Evolutionary conservation across 2,113 vertebrate genomes (phyloP).

Genomic region (Carlito syrichta): DNA sequence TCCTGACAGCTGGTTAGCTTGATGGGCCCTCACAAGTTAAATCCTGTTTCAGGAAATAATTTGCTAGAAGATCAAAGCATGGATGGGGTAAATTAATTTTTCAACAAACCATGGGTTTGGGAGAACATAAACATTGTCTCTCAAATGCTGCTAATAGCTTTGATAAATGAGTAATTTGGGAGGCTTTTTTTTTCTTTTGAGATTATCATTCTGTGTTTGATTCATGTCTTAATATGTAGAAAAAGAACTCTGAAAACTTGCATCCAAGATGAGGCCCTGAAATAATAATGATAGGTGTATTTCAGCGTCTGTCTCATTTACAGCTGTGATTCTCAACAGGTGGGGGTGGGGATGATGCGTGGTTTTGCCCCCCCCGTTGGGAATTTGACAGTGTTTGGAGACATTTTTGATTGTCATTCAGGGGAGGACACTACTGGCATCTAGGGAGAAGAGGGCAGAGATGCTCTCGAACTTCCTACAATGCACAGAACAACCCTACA

Average conservation of each 20-base stretch:
- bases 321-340: not conserved
- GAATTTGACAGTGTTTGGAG: not conserved
- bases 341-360: not conserved
- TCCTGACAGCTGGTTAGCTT: conserved; percentile 50
- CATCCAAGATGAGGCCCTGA: not conserved
- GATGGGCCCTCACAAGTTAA: conserved; percentile 39
- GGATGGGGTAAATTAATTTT: conserved; percentile 58
- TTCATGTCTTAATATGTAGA: not conserved
- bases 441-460: not conserved
- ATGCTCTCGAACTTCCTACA: accelerated
- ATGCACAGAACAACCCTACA: not conserved
- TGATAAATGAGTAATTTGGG: not conserved
- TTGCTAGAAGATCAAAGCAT: conserved; percentile 61
- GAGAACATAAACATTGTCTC: conserved; percentile 40
- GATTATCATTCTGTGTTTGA: conserved; percentile 18
- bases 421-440: not conserved
- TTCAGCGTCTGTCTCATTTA: not conserved
- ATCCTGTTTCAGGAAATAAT: conserved; percentile 62
- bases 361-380: accelerated
- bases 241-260: not conserved
- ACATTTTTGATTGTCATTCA: not conserved
- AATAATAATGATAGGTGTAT: not conserved
- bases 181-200: not conserved
- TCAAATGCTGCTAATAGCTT: not conserved
- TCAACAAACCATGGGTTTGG: conserved; percentile 35